A percentile compares a stretch with the other conserved stretches of the same genome.
These are phyloP conservation scores for Solenopsis invicta DNA, from an alignment of 1,140 invertebrate genomes.

Conservation along the genomic window DNA sequence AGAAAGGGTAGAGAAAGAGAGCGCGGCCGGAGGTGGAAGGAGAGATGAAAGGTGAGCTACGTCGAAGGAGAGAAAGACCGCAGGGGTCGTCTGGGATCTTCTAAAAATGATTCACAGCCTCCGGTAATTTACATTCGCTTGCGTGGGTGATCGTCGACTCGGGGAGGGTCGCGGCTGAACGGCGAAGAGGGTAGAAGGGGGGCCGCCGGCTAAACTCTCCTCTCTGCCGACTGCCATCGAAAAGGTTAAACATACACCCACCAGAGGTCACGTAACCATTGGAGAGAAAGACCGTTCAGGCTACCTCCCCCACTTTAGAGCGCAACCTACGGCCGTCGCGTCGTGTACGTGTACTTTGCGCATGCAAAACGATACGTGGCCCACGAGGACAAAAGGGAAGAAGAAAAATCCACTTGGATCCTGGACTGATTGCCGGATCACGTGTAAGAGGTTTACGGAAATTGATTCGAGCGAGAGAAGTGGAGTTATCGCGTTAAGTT, in stretches of 20 bases:
- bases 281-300: constrained; percentile 71
- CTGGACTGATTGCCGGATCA: constrained; percentile 51
- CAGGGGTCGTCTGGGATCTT: constrained; percentile 78
- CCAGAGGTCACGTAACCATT: constrained; percentile 80
- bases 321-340: constrained; percentile 42
- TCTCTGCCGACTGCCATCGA: constrained; percentile 80
- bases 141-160: constrained; percentile 85
- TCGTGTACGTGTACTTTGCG: constrained; percentile 39
- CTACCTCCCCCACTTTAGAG: constrained; percentile 61
- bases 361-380: constrained; percentile 40
- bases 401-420: constrained; percentile 21
- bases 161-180: constrained; percentile 38
- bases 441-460: constrained; percentile 32
- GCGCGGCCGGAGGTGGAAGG: not conserved
- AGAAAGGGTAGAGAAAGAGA: constrained; percentile 30
- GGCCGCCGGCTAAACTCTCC: constrained; percentile 72
- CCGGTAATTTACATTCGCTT: constrained; percentile 83
- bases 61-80: constrained; percentile 71
- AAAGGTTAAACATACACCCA: constrained; percentile 87
- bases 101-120: constrained; percentile 86
- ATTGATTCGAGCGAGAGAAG: constrained; percentile 32
- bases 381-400: constrained; percentile 48
- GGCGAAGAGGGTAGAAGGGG: not conserved
- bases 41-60: constrained; percentile 53
- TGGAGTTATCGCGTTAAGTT: not conserved